phyloP scores from a whole-genome alignment of 1,140 invertebrate genomes.

The Ganaspis sp. region DNA sequence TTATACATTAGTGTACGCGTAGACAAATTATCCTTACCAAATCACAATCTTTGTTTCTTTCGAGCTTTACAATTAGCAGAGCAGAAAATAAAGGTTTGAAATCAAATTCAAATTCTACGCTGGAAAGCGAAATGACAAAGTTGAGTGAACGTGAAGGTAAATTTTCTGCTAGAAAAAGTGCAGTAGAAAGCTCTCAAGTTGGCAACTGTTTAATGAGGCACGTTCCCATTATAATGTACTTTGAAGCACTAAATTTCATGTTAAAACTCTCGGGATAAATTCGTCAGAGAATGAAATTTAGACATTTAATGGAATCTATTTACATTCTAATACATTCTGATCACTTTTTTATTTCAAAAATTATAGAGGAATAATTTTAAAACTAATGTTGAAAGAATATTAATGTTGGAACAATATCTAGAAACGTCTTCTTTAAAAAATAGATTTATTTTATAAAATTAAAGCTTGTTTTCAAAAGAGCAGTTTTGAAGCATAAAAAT shows the following conservation, averaged over 20 bases:
- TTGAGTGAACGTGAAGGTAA: conserved; percentile 47
- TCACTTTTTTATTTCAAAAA: background rate
- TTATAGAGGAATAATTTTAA: too few species aligned
- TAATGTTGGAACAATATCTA: too few species aligned
- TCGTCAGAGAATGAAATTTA: conserved; percentile 10
- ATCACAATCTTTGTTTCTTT: background rate
- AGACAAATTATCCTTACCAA: too few species aligned
- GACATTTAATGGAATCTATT: conserved; percentile 10
- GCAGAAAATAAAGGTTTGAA: background rate
- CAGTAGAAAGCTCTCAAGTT: conserved; percentile 40
- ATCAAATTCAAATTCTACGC: conserved; percentile 6
- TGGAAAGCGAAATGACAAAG: conserved; percentile 3
- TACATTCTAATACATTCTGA: background rate
- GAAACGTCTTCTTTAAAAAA: too few species aligned
- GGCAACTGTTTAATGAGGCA: conserved; percentile 49
- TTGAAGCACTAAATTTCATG: conserved; percentile 31
- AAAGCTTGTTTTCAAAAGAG: too few species aligned
- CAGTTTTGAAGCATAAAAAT: too few species aligned
- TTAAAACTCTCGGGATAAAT: conserved; percentile 13
- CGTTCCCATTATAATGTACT: conserved; percentile 50
- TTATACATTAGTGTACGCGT: too few species aligned
- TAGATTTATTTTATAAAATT: too few species aligned
- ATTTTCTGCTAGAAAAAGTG: conserved; percentile 33
- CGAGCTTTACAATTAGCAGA: background rate
- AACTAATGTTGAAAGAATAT: too few species aligned